Evolutionary conservation across 2,888 invertebrate genomes (phyloP).

Genomic region (Leucania comma): DNA sequence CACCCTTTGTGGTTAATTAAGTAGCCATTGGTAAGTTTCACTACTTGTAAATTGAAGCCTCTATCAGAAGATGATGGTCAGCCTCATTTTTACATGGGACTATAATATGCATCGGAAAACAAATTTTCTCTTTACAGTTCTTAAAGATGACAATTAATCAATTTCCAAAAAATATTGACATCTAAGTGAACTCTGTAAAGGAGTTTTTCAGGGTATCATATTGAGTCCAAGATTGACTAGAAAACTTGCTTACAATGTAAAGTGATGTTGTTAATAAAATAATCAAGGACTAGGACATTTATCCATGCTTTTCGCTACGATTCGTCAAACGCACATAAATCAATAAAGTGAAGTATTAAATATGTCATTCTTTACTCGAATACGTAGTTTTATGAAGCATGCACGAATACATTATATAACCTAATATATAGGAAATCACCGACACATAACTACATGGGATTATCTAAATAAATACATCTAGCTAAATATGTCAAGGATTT

Average conservation of each 20-base stretch:
- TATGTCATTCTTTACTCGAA: background rate
- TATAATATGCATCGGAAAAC: background rate
- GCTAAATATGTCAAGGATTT: background rate
- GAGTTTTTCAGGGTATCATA: slow-evolving; percentile 3
- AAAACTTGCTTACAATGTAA: background rate
- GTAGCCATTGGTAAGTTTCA: too few species aligned
- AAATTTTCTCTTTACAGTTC: background rate
- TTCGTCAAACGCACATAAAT: background rate
- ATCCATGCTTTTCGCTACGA: background rate
- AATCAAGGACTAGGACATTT: background rate
- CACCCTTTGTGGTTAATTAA: background rate
- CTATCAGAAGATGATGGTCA: background rate
- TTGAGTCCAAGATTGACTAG: background rate
- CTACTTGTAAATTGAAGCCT: too few species aligned
- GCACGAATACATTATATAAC: background rate
- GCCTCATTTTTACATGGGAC: background rate
- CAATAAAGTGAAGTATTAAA: background rate
- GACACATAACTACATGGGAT: background rate
- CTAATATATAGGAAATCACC: background rate
- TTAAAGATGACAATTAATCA: background rate
- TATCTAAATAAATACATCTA: background rate
- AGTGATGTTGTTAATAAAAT: background rate
- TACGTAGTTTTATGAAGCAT: background rate
- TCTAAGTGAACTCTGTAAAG: background rate
- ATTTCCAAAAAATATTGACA: background rate